A percentile compares a stretch with the other conserved stretches of the same genome.
These are phyloP conservation scores for Sipunculus nudus DNA, from an alignment of 2,888 invertebrate species.

Conservation along the genomic window DNA sequence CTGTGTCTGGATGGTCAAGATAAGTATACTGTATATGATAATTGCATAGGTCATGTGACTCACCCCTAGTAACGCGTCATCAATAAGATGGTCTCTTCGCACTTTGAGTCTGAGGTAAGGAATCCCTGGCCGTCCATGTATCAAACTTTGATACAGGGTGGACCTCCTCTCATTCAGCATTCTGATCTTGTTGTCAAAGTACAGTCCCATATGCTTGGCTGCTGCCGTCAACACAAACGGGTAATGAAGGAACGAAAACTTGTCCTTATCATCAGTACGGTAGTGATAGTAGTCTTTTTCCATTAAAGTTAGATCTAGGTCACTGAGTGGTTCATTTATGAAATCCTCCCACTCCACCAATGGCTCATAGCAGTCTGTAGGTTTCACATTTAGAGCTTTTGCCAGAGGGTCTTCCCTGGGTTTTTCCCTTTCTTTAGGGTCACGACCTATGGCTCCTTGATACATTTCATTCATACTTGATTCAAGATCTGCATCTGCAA, in stretches of 20 bases:
- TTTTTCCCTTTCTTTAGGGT: slow-evolving; percentile 56
- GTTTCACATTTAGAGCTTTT: slow-evolving; percentile 77
- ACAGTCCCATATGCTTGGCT: slow-evolving; percentile 88
- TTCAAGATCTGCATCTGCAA: slow-evolving; percentile 19
- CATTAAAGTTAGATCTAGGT: slow-evolving; percentile 93
- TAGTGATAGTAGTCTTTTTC: slow-evolving; percentile 92
- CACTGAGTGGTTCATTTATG: slow-evolving; percentile 92
- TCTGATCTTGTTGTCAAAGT: slow-evolving; percentile 92
- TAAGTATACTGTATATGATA: too few species aligned
- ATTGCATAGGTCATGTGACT: slow-evolving; percentile 35
- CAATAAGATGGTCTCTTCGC: slow-evolving; percentile 85
- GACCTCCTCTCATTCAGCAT: slow-evolving; percentile 93
- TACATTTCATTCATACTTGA: slow-evolving; percentile 39
- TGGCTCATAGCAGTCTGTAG: slow-evolving; percentile 84
- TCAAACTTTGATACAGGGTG: slow-evolving; percentile 83
- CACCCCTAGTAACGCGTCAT: slow-evolving; percentile 90
- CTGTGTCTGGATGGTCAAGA: too few species aligned
- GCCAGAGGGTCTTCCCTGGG: slow-evolving; percentile 70
- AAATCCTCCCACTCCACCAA: slow-evolving; percentile 88
- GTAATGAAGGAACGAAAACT: slow-evolving; percentile 84
- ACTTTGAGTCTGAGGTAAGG: slow-evolving; percentile 77
- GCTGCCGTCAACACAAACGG: slow-evolving; percentile 91
- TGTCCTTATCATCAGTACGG: slow-evolving; percentile 65
- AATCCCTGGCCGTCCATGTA: slow-evolving; percentile 75
- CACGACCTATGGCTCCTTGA: slow-evolving; percentile 58